Evolutionary conservation across 2,888 invertebrate genomes (phyloP), one percentile per base, ranked within the genome.

Genomic region (Sarcophaga subvicina): DNA sequence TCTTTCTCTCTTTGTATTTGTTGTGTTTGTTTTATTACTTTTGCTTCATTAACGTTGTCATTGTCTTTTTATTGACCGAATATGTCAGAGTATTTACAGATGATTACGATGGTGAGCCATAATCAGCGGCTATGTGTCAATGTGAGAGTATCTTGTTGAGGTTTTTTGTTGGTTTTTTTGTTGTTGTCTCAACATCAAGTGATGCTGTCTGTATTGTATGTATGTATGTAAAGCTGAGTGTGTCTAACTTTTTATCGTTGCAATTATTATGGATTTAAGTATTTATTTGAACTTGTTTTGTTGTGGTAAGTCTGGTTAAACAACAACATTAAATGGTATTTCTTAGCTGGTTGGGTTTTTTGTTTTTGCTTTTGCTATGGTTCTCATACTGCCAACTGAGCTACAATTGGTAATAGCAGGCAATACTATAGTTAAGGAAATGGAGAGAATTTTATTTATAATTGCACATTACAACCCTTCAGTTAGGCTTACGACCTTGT

Each of bases 241-340:
- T 54, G 17, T 60, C 27, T 71, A 22, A 63, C 22, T 62, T 66
- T 60, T 59, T 27, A 27, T 66, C 54, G 37, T 81, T 87, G 81
- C 81, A 84, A 84, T 81, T 78, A 78, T 67, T 84, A 70, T 79
- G 70, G 79, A 71, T 82, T 87, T 81, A 78, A 71, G 83, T 59
- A 78, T 85, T 81, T 81, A 80, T 81, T 81, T 84, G 71, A 81
- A 87, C 84, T 87, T 87, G 87, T 87, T 85, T 84, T 84, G 87
- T 84, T 84, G 87, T 84, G 81, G 84, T 80, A 76, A 82, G 81
- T 81, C 87, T 87, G 84, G 87, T 87, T 87, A 84, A 84, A 84
- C 84, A 75, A 87, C 87, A 84, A 81, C 75, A 81, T 84, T 79
- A 79, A 73, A 81, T 83, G 78, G 75, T 69, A 79, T 87, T 83